Evolutionary conservation across 2,113 vertebrate genomes (phyloP).

Genomic region (Pagrus major): DNA sequence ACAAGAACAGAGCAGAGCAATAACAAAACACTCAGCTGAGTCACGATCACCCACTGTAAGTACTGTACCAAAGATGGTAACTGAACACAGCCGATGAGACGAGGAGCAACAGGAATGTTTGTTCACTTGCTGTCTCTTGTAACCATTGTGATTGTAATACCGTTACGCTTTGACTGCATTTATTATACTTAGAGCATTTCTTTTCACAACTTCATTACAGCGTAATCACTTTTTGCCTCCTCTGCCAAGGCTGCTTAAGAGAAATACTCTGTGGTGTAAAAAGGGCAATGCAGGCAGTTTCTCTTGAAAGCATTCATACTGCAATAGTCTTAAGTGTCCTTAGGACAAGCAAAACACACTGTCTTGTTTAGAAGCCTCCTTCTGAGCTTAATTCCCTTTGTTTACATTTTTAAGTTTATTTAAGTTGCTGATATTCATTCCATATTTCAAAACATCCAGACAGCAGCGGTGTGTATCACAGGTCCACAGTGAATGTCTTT

Average conservation of each 20-base stretch:
- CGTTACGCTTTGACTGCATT: slow-evolving; percentile 46
- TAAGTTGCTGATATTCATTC: slow-evolving; percentile 51
- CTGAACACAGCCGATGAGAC: slow-evolving; percentile 25
- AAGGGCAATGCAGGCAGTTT: slow-evolving; percentile 7
- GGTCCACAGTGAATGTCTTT: slow-evolving; percentile 58
- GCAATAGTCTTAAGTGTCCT: slow-evolving; percentile 60
- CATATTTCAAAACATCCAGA: slow-evolving; percentile 19
- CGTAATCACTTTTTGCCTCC: slow-evolving; percentile 16
- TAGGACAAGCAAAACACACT: slow-evolving; percentile 10
- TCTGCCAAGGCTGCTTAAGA: slow-evolving; percentile 41
- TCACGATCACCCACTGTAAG: slow-evolving; percentile 3
- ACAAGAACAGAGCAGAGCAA: slow-evolving; percentile 10
- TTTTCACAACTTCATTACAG: slow-evolving; percentile 15
- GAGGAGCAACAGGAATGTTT: slow-evolving; percentile 16
- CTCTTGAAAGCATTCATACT: slow-evolving; percentile 40
- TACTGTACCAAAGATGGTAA: slow-evolving; percentile 49
- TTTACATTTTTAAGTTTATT: slow-evolving; percentile 62
- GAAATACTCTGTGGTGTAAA: neutral
- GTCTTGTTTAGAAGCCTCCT: slow-evolving; percentile 15
- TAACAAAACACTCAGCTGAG: slow-evolving; percentile 12
- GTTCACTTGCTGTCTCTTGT: slow-evolving; percentile 26
- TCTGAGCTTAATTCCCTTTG: slow-evolving; percentile 56
- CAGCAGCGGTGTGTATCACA: slow-evolving; percentile 12
- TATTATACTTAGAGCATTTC: slow-evolving; percentile 14
- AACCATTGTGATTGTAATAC: slow-evolving; percentile 44